A percentile compares a stretch with the other conserved stretches of the same genome.
phyloP scores from a whole-genome alignment of 2,888 invertebrate genomes.

The Epinotia ramella region DNA sequence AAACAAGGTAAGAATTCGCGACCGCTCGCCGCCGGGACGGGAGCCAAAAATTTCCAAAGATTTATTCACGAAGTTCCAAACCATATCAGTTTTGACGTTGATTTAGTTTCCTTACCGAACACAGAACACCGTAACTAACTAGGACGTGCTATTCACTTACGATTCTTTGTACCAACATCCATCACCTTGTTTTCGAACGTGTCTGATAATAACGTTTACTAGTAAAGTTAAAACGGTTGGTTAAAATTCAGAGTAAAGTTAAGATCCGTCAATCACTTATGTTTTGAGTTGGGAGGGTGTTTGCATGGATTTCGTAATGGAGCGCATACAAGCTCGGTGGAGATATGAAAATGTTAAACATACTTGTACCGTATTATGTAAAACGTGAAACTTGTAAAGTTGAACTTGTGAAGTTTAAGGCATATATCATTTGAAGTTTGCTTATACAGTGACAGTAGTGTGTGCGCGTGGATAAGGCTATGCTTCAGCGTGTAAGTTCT shows the following conservation, averaged over 20 bases:
- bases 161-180: neutral
- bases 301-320: neutral
- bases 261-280: slow-evolving; percentile 29
- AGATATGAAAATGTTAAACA: too few relatives aligned
- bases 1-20: slow-evolving; percentile 13
- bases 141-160: neutral
- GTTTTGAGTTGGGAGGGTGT: neutral
- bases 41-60: slow-evolving; percentile 56
- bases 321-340: too few relatives aligned
- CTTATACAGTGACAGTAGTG: too few relatives aligned
- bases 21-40: slow-evolving; percentile 30
- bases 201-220: slow-evolving; percentile 49
- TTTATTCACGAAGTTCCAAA: slow-evolving; percentile 54
- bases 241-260: slow-evolving; percentile 41
- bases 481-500: too few relatives aligned
- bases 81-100: slow-evolving; percentile 55
- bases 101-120: slow-evolving; percentile 58
- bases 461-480: too few relatives aligned
- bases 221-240: slow-evolving; percentile 44
- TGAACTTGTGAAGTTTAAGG: too few relatives aligned
- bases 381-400: too few relatives aligned
- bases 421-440: too few relatives aligned
- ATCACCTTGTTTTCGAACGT: slow-evolving; percentile 53
- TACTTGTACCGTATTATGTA: too few relatives aligned
- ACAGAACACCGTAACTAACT: neutral